Conservation (phyloP, 2,888 invertebrate species). For the Tinea pellionella region DNA sequence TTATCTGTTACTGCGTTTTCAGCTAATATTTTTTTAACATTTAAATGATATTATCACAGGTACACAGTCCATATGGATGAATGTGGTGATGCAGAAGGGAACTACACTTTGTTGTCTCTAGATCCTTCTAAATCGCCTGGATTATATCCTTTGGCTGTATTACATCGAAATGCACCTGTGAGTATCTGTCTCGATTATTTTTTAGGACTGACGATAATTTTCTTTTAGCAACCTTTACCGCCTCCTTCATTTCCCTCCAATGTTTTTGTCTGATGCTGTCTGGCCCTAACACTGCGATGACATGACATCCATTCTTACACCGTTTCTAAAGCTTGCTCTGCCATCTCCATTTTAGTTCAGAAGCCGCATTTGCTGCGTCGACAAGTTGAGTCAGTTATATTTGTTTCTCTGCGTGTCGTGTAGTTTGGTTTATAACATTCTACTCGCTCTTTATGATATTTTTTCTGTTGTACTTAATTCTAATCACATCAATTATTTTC, state of each 20-base stretch:
- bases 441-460: too few relatives aligned
- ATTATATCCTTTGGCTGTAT: slow-evolving; percentile 80
- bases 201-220: not conserved
- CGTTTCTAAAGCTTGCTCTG: too few relatives aligned
- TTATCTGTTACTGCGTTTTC: not conserved
- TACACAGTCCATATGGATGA: slow-evolving; percentile 94
- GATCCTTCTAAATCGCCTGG: slow-evolving; percentile 70
- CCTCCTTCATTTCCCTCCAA: too few relatives aligned
- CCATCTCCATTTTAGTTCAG: too few relatives aligned
- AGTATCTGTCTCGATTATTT: slow-evolving; percentile 45
- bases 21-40: not conserved
- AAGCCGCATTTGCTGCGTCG: too few relatives aligned
- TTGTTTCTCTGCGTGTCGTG: too few relatives aligned
- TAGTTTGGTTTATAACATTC: not conserved
- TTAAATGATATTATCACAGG: slow-evolving; percentile 45
- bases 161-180: slow-evolving; percentile 81
- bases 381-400: too few relatives aligned
- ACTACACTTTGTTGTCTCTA: slow-evolving; percentile 86
- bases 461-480: not conserved
- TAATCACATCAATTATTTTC: not conserved
- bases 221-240: too few relatives aligned
- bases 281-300: too few relatives aligned
- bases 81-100: slow-evolving; percentile 93
- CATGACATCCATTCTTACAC: too few relatives aligned
- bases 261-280: too few relatives aligned